Base-by-base conservation (phyloP, 1,140 invertebrate genomes). In the Euborellia annulipes region DNA sequence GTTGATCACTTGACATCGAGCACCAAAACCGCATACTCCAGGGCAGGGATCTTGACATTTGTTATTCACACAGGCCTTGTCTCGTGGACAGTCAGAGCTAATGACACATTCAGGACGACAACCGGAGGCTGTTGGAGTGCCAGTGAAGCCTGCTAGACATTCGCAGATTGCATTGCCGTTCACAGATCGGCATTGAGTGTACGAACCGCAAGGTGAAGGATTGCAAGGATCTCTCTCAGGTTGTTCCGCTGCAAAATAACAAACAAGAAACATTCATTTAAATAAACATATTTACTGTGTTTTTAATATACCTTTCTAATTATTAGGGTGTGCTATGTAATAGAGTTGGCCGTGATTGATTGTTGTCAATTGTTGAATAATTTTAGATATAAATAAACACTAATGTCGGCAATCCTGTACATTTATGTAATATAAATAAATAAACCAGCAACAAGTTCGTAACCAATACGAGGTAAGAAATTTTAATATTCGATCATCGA, bases 1-100 rank as follows among this genome's bases (percentile, higher is more conserved):
- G 57, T 84, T 83, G 52, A 82, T 74, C 0, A 78, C 76, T 43
- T 75, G 65, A 53, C 84, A 82, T 48, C 72, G 52, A 8, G 78
- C 81, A 21, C 64, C 68, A 53, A 71, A 72, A 7, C 79, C 81
- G 56, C 82, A 85, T 2, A 76, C 69, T 19, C 78, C 78, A 0
- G 70, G 57, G 55, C 83, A 88, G 2, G 82, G 83, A 60, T 85
- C 75, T 8, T 75, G 62, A 55, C 84, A 87, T 55, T 75, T 77
- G 44, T 72, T 75, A 49, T 78, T 74, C 2, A 80, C 68, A 55
- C 85, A 87, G 32, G 82, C 76, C 42, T 72, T 73, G 56, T 85
- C 74, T 17, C 73, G 68, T 1, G 78, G 59, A 62, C 82, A 85
- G 52, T 84, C 81, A 0, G 79, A 74, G 55, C 77, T 82, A 19